Evolutionary conservation across 2,888 invertebrate species (phyloP).

Genomic region (Pseudococcus viburni): DNA sequence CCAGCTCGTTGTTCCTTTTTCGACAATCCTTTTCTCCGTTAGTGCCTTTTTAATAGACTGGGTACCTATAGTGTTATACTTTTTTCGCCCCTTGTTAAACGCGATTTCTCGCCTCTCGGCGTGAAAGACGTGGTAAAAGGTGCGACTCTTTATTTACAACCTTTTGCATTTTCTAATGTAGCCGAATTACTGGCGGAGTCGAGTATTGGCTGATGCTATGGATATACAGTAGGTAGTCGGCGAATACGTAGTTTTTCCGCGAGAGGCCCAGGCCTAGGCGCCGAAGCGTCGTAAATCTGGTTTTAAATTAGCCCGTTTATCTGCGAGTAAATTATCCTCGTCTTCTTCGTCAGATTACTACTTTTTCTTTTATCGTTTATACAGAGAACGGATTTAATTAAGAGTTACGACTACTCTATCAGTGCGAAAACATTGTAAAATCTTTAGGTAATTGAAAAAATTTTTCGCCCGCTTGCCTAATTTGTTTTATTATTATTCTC

Average conservation of each 20-base stretch:
- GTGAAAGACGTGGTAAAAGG: neutral
- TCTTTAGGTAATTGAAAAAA: neutral
- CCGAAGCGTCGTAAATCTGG: constrained; percentile 40
- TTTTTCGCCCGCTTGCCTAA: neutral
- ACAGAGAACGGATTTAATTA: neutral
- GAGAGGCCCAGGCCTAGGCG: neutral
- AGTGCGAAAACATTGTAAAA: neutral
- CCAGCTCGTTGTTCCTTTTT: neutral
- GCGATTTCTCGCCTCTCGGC: neutral
- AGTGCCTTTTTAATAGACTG: neutral
- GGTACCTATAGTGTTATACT: neutral
- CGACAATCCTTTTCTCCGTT: neutral
- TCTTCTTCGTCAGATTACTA: constrained; percentile 3
- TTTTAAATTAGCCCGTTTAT: constrained; percentile 36
- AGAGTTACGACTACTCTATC: constrained; percentile 10
- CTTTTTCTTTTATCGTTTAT: constrained; percentile 25
- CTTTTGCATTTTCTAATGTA: constrained; percentile 34
- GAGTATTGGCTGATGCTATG: neutral
- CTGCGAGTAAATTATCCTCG: constrained; percentile 11
- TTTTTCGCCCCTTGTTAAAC: neutral
- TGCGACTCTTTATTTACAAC: constrained; percentile 31
- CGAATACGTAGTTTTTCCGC: neutral
- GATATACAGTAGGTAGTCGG: neutral
- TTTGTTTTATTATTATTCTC: no score
- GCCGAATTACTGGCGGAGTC: neutral